Percentiles rank a stretch among this genome's conserved stretches.
Conservation (phyloP, 2,113 vertebrate species). For the Alexandromys fortis region DNA sequence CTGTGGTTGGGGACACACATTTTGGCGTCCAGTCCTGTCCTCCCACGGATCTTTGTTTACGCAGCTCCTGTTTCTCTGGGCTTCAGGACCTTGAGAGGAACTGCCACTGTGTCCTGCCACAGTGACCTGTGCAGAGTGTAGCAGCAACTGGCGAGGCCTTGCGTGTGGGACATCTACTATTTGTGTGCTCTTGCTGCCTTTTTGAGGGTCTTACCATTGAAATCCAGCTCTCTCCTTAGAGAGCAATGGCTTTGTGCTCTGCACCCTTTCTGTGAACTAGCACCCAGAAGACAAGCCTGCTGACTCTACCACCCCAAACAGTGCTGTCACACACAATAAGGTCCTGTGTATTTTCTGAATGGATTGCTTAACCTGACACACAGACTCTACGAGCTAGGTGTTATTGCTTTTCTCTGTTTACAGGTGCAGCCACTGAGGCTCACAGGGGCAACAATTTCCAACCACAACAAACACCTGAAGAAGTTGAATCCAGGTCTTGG, state of each 20-base stretch:
- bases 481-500: background rate
- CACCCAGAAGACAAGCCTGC: accelerated
- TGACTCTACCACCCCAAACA: background rate
- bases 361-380: background rate
- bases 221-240: background rate
- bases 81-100: slow-evolving; percentile 2
- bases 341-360: background rate
- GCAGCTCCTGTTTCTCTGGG: background rate
- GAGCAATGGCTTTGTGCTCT: background rate
- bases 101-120: background rate
- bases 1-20: background rate
- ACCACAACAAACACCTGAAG: background rate
- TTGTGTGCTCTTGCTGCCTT: background rate
- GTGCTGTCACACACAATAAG: background rate
- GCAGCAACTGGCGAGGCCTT: background rate
- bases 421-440: background rate
- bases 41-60: slow-evolving; percentile 42
- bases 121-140: background rate
- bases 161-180: background rate
- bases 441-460: background rate
- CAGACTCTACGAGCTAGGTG: background rate
- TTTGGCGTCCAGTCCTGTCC: background rate
- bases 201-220: background rate
- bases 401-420: slow-evolving; percentile 17
- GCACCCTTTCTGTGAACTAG: background rate